Base-by-base conservation (phyloP, 2,888 invertebrate genomes). In the Monochamus alternatus region DNA sequence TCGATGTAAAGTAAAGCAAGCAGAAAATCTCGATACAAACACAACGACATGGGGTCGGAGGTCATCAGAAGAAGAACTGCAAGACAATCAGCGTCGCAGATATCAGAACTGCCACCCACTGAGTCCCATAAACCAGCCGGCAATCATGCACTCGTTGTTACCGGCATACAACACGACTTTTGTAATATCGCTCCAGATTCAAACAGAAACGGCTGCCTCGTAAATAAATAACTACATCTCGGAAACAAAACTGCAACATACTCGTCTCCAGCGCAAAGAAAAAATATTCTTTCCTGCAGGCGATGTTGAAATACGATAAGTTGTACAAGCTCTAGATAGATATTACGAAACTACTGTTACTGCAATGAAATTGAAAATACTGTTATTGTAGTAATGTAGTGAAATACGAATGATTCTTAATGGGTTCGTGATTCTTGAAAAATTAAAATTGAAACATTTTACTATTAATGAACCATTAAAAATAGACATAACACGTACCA, bases 71-170 rank as follows among this genome's bases (percentile, higher is more conserved):
- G 83, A 82, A 81, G 80, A 81, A 83, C 80, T 81, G 81, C 81
- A 80, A 79, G 80, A 83, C 82, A 83, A 83, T 83, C 83, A 81
- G 80, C 78, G 78, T 80, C 77, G 73, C 76, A 74, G 76, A 75
- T 83, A 82, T 82, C 81, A 81, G 80, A 78, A 62, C 78, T 82
- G 81, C 84, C 84, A 85, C 84, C 84, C 84, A 85, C 84, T 79
- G 84, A 80, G 84, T 77, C 80, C 81, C 82, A 84, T 84, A 84
- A 84, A 85, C 82, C 78, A 84, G 75, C 80, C 82, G 81, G 82
- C 81, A 84, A 84, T 84, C 84, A 84, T 83, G 83, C 80, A 75
- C 79, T 80, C 81, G 81, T 84, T 83, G 83, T 83, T 81, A 82
- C 82, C 81, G 82, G 80, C 81, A 81, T 81, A 80, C 75, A 80